A percentile compares a stretch with the other conserved stretches of the same genome.
Conservation (phyloP, 2,113 vertebrate species). For the Rhinopithecus roxellana region DNA sequence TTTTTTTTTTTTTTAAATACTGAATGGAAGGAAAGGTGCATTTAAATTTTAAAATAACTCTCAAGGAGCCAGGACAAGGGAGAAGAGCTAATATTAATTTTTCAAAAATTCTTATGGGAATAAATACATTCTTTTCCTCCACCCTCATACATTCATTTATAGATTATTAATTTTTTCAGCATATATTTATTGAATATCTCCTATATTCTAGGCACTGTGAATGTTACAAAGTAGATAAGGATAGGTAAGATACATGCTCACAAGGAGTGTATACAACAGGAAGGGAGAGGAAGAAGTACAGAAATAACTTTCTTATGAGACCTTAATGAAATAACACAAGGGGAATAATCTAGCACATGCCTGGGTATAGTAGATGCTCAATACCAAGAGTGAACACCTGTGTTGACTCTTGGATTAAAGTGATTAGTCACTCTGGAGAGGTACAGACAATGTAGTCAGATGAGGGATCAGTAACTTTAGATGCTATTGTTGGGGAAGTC, state of each 20-base stretch:
- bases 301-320: neutral
- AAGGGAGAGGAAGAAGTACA: neutral
- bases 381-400: neutral
- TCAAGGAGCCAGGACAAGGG: neutral
- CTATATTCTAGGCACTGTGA: neutral
- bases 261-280: neutral
- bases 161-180: slow-evolving; percentile 10
- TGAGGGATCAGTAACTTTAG: neutral
- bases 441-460: neutral
- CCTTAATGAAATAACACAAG: neutral
- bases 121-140: neutral
- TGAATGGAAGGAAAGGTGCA: neutral
- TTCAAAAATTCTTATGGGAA: neutral
- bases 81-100: slow-evolving; percentile 32
- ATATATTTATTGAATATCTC: slow-evolving; percentile 18
- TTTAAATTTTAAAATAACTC: slow-evolving; percentile 53
- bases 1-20: neutral
- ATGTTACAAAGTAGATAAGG: neutral
- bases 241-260: neutral
- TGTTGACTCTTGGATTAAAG: neutral
- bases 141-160: neutral
- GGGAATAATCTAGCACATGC: neutral
- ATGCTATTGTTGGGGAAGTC: neutral
- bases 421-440: neutral
- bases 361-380: neutral